Conservation (phyloP, 2,113 vertebrate genomes). For the Ornithorhynchus anatinus region DNA sequence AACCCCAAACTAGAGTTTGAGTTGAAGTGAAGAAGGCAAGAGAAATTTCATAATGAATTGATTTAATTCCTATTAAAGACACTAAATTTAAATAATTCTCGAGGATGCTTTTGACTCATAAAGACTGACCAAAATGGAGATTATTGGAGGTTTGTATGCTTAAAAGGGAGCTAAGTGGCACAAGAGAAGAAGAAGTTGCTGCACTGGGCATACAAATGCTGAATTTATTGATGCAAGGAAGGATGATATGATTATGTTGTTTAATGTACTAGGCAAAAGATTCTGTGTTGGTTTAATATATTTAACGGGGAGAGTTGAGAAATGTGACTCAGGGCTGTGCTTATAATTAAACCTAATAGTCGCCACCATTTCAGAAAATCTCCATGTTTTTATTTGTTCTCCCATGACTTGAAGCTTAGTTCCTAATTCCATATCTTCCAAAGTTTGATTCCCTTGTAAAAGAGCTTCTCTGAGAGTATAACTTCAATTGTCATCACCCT, state of each 20-base stretch:
- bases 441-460: background rate
- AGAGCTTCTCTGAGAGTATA: background rate
- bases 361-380: background rate
- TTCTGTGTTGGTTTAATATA: constrained; percentile 25
- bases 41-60: background rate
- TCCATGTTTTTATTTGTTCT: background rate
- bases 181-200: constrained; percentile 37
- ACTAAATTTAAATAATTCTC: constrained; percentile 9
- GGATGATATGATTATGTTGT: constrained; percentile 50
- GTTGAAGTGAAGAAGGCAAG: background rate
- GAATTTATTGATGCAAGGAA: constrained; percentile 55
- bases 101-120: constrained; percentile 5
- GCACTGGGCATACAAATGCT: constrained; percentile 46
- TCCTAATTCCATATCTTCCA: background rate
- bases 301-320: constrained; percentile 37
- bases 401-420: background rate
- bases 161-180: constrained; percentile 39
- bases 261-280: constrained; percentile 53
- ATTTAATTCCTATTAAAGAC: background rate
- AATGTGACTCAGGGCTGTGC: background rate
- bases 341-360: constrained; percentile 24
- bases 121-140: constrained; percentile 59
- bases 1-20: background rate
- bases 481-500: background rate
- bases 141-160: constrained; percentile 45